These are phyloP conservation scores for Zoanthus gigantus DNA, from an alignment of 92 coral and sea anemone species.

Conservation along the genomic window DNA sequence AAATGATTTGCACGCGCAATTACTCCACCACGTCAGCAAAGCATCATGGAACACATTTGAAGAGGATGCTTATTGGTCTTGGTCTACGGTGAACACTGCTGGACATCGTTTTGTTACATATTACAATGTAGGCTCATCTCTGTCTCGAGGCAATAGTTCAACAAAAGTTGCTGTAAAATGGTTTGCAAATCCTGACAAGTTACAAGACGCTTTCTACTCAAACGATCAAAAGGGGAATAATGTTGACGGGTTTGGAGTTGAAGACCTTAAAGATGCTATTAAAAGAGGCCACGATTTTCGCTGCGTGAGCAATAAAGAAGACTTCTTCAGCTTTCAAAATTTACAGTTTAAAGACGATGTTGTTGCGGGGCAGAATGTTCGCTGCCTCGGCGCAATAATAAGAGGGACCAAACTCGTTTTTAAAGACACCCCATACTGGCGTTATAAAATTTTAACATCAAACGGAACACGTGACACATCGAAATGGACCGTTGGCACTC, in stretches of 20 bases:
- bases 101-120: slow-evolving; percentile 36
- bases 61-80: slow-evolving; percentile 70
- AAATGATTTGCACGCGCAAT: slow-evolving; percentile 74
- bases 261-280: slow-evolving; percentile 24
- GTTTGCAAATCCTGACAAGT: slow-evolving; percentile 40
- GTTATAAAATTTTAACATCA: slow-evolving; percentile 39
- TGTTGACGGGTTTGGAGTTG: slow-evolving; percentile 33
- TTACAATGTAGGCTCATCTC: slow-evolving; percentile 49
- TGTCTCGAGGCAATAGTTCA: slow-evolving; percentile 32
- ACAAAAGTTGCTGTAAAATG: slow-evolving; percentile 42
- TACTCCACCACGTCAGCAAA: slow-evolving; percentile 82
- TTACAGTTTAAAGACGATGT: slow-evolving; percentile 20
- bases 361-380: slow-evolving; percentile 44
- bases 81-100: slow-evolving; percentile 53
- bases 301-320: slow-evolving; percentile 15
- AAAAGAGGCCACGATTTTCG: slow-evolving; percentile 37
- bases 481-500: slow-evolving; percentile 57
- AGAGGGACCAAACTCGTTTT: slow-evolving; percentile 23
- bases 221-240: slow-evolving; percentile 35
- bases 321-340: slow-evolving; percentile 35
- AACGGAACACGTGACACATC: slow-evolving; percentile 59
- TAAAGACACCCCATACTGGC: slow-evolving; percentile 45
- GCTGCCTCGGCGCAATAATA: slow-evolving; percentile 45
- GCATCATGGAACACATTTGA: slow-evolving; percentile 82
- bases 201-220: slow-evolving; percentile 37